Base-by-base conservation (phyloP, 64 coral and sea anemone species). In the Hydrozoanthus tunicans region DNA sequence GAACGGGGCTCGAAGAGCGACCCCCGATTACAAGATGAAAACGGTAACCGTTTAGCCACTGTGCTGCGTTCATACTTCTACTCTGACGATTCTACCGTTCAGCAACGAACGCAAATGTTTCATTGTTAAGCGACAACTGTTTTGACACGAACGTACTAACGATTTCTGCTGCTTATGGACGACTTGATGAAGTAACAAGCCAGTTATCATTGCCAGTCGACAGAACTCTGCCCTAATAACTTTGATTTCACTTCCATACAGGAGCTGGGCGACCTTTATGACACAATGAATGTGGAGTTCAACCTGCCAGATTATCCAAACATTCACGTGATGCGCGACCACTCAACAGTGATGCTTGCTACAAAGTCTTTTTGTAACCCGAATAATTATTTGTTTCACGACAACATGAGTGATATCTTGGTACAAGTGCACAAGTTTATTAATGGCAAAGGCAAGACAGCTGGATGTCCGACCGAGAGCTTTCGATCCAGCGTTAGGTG, bases 371-470 rank as follows among this genome's bases (percentile, higher is more conserved):
- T 90, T 80, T 99, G 97, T 56, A 55, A 94, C 62, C 92, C 97
- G 0, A 99, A 99, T 25, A 91, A 91, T 43, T 99, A 96, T 53
- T 62, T 99, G n/a, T 96, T 99, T 85, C 84, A 77, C 26, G 94
- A 95, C 76, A 96, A 99, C 53, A 93, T 88, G 77, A 92, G 89
- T 71, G 79, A 93, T 66, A 93, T 99, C 58, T 82, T 90, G 10
- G 81, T 99, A 6, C 79, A 95, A 10, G 94, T 91, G 3, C 97
- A 99, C 67, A 89, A 84, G 27, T 80, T 99, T 73, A 89, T 99
- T 6, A 99, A 99, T 64, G 78, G 84, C 11, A 70, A 82, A 1
- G 81, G 63, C 5, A 76, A 89, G 57, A 92, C 79, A 60, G 53
- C 55, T 55, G 97, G 92, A 4, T 99, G 97, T 52, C 94, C 94